These are phyloP conservation scores for Archegozetes longisetosus DNA, from an alignment of 1,140 invertebrate genomes.

Conservation along the genomic window DNA sequence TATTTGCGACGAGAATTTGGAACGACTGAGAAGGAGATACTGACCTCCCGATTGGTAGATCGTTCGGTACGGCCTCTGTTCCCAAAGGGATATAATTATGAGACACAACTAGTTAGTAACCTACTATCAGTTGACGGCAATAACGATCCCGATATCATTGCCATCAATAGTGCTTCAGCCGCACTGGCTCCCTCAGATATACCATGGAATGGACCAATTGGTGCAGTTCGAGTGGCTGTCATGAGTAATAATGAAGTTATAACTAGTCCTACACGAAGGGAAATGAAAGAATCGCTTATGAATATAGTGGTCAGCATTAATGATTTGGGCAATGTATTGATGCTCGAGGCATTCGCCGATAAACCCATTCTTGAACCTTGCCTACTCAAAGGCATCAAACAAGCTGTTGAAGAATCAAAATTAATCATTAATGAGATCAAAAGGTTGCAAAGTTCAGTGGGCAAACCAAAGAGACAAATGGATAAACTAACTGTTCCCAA, in stretches of 20 bases:
- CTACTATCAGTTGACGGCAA: constrained; percentile 73
- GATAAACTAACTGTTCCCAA: constrained; percentile 29
- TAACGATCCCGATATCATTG: constrained; percentile 71
- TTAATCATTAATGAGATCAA: constrained; percentile 52
- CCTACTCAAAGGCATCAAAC: constrained; percentile 68
- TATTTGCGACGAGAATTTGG: constrained; percentile 76
- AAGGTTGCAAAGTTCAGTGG: constrained; percentile 46
- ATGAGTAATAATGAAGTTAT: constrained; percentile 53
- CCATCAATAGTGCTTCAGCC: constrained; percentile 89
- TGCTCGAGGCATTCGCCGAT: constrained; percentile 45
- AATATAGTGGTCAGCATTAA: constrained; percentile 74
- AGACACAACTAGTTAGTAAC: constrained; percentile 84
- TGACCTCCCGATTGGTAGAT: constrained; percentile 76
- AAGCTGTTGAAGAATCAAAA: constrained; percentile 64
- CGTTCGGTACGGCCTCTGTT: constrained; percentile 79
- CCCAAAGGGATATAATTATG: constrained; percentile 50
- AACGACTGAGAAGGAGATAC: constrained; percentile 70
- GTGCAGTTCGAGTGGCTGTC: constrained; percentile 73
- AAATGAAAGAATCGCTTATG: constrained; percentile 53
- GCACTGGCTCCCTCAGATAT: constrained; percentile 86
- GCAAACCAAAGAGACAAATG: constrained; percentile 51
- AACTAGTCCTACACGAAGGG: constrained; percentile 68
- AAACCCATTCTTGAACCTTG: constrained; percentile 51
- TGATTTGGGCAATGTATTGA: constrained; percentile 50
- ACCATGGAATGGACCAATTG: constrained; percentile 89